Evolutionary conservation across 1,140 invertebrate genomes (phyloP), one percentile per base, ranked within the genome.

Genomic region (Lordiphosa mommai): DNA sequence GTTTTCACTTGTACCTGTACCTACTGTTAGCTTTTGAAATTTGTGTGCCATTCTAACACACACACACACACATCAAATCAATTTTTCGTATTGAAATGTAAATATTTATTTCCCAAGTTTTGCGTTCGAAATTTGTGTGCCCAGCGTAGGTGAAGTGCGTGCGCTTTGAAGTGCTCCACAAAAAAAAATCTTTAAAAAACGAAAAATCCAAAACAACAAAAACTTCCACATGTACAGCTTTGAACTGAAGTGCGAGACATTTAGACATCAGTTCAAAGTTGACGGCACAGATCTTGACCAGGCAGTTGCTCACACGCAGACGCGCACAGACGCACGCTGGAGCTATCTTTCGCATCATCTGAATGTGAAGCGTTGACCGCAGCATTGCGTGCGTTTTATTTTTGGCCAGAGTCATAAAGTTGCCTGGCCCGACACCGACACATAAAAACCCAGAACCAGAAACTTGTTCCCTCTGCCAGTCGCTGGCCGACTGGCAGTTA

Each of bases 21-120:
- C 52, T 61, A 55, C 27, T 76, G 72, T 76, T 74, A 48, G 65
- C 33, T 76, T 60, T 60, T 47, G 23, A 50, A 60, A 77, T 68
- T 65, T 58, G 58, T 67, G 67, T 66, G 49, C 40, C 6, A 41
- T 56, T 65, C 73, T 47, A 52, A 52, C 65, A 48, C 44, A 63
- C 17, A 41, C 37, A 40, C 9, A 20, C 20, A 59, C 30, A 37
- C 46, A 70, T 66, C 77, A 63, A 80, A 80, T 84, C 76, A 84
- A 80, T 82, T 71, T 82, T 82, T 80, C 67, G 41, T 76, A 80
- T 80, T 51, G 77, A 80, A 76, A 80, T 76, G 76, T 80, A 80
- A 80, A 80, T 84, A 80, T 80, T 80, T 80, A 71, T 82, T 47
- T 13, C 65, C 33, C 43, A 30, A 55, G 59, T 61, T 56, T 70